Evolutionary conservation across 2,888 invertebrate species (phyloP), one percentile per base, ranked within the genome.

Genomic region (Andrena hattorfiana): DNA sequence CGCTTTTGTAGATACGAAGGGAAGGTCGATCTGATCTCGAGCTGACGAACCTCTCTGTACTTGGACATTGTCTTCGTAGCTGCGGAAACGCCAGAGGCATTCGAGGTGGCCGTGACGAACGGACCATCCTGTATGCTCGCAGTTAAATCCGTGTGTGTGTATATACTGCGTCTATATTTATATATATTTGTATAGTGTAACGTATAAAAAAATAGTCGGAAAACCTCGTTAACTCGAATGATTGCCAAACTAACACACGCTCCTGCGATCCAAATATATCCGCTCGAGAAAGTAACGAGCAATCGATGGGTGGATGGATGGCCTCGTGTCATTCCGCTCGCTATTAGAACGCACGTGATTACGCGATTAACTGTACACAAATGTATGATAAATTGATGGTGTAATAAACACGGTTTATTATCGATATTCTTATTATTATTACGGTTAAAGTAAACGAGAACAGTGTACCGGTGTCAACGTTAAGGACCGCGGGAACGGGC

Each of bases 121-220:
- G 26, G 10, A 10, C 23, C 23, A 13, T 13, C 23, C 23, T 56
- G 20, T 23, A 26, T 23, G 26, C 23, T 56, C 51, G 20, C 20
- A 51, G 20, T 51, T 51, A 20, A 42, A 42, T 42, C 42, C 42
- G 42, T 42, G 13, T 67, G 13, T 67, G 59, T 78, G 3, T 23
- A 23, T 28, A 35, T 59, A 28, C 60, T 49, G 72, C 77, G 76
- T 81, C 79, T 84, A 67, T 82, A 75, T 87, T 71, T 84, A 66
- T 73, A 68, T 70, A 62, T 81, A 74, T 84, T 66, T 84, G 67
- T 83, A 74, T 82, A 76, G 87, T 79, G 72, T 90, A 85, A 84
- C 83, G 88, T 91, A 87, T 90, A 90, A 89, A 92, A 78, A 92
- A 91, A 90, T 89, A 89, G 87, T 87, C 86, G 77, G 86, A 85